A percentile compares a stretch with the other conserved stretches of the same genome.
Conservation (phyloP, 2,888 invertebrate genomes). For the Idaea aversata region DNA sequence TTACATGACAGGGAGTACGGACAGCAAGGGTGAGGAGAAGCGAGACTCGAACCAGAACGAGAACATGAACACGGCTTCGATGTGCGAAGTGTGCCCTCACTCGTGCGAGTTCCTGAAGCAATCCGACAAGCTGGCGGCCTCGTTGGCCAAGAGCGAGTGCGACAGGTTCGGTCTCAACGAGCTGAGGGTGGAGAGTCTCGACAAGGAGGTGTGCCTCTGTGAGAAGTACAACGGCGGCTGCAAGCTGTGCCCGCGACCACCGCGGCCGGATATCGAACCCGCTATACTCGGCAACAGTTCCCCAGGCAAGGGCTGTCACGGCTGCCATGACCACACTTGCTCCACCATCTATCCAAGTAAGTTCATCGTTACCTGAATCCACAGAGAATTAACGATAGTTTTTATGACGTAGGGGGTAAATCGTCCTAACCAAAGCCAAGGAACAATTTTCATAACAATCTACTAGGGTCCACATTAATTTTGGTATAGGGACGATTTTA, state of each 20-base stretch:
- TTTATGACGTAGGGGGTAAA: too few species aligned
- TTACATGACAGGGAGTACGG: conserved; percentile 62
- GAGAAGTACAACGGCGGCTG: conserved; percentile 73
- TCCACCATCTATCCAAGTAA: conserved; percentile 55
- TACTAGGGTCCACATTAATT: too few species aligned
- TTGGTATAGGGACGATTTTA: too few species aligned
- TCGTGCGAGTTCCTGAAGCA: conserved; percentile 56
- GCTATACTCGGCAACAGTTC: conserved; percentile 30
- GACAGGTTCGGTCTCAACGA: conserved; percentile 67
- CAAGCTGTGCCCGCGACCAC: conserved; percentile 63
- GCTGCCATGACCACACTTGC: conserved; percentile 54
- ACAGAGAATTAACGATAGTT: too few species aligned
- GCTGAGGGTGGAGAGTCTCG: conserved; percentile 63
- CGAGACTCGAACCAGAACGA: conserved; percentile 60
- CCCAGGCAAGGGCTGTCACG: conserved; percentile 34
- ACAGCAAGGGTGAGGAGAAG: conserved; percentile 42
- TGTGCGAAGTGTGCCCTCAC: conserved; percentile 60
- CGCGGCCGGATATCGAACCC: conserved; percentile 45
- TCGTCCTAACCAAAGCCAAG: too few species aligned
- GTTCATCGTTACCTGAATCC: conserved; percentile 28
- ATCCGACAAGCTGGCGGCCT: conserved; percentile 53
- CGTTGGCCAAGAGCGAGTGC: conserved; percentile 54
- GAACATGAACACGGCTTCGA: conserved; percentile 47
- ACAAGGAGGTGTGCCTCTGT: conserved; percentile 62
- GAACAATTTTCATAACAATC: too few species aligned